Percentiles rank a stretch among this genome's conserved stretches.
Evolutionary conservation across 1,140 invertebrate genomes (phyloP).

Genomic region (Oncopeltus fasciatus): DNA sequence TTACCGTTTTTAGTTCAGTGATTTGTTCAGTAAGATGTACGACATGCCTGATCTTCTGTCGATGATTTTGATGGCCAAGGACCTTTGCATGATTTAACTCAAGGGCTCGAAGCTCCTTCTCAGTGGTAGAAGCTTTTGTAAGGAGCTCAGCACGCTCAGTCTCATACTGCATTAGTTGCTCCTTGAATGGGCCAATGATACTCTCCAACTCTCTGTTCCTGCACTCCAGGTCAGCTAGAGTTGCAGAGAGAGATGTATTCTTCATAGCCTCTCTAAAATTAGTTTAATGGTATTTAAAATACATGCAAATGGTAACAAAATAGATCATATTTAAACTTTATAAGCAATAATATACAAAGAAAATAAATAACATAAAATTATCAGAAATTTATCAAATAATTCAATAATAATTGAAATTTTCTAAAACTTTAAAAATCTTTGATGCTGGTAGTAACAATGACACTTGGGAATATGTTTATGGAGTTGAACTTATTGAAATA

Average conservation of each 20-base stretch:
- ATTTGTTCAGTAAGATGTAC: constrained; percentile 13
- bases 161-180: constrained; percentile 19
- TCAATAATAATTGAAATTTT: not conserved
- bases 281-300: not conserved
- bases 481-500: no score
- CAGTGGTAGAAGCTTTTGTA: constrained; percentile 10
- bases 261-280: constrained; percentile 8
- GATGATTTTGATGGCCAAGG: constrained; percentile 20
- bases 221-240: constrained; percentile 14
- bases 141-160: constrained; percentile 10
- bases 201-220: constrained; percentile 14
- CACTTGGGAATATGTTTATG: no score
- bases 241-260: not conserved
- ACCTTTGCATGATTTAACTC: constrained; percentile 16
- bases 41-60: constrained; percentile 16
- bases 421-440: no score
- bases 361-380: not conserved
- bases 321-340: not conserved
- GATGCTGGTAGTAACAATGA: no score
- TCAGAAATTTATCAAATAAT: not conserved
- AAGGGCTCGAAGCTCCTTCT: constrained; percentile 18
- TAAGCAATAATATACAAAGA: no score
- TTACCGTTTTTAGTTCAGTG: constrained; percentile 13
- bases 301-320: not conserved
- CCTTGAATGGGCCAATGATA: constrained; percentile 17